phyloP scores from a whole-genome alignment of 2,888 invertebrate genomes.

The Gastrophysa polygoni region DNA sequence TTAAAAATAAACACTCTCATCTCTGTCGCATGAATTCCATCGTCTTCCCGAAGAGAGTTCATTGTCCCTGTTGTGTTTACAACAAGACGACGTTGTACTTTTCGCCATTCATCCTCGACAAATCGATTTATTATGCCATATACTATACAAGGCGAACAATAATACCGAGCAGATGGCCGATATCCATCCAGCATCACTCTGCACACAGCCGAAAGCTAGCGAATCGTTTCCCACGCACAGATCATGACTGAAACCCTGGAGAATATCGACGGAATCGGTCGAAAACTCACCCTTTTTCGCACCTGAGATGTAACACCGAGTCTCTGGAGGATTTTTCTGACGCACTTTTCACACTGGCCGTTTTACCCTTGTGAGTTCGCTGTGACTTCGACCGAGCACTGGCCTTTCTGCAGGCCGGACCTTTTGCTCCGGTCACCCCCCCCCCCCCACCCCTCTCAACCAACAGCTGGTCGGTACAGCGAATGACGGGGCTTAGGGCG shows the following conservation, averaged over 20 bases:
- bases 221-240: no score
- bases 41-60: background rate
- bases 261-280: no score
- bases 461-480: conserved; percentile 45
- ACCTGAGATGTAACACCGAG: no score
- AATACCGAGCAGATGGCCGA: background rate
- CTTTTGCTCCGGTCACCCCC: conserved; percentile 46
- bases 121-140: background rate
- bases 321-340: no score
- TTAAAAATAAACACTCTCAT: no score
- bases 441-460: no score
- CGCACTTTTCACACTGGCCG: no score
- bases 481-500: background rate
- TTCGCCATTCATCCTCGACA: background rate
- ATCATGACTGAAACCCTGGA: conserved; percentile 43
- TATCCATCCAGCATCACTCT: background rate
- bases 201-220: no score
- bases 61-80: background rate
- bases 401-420: conserved; percentile 38
- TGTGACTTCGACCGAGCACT: conserved; percentile 40
- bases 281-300: conserved; percentile 41
- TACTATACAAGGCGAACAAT: background rate
- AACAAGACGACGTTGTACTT: background rate
- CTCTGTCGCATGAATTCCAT: no score
- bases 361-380: conserved; percentile 42